Base-by-base conservation (phyloP, 2,113 vertebrate species). In the Saguinus midas region DNA sequence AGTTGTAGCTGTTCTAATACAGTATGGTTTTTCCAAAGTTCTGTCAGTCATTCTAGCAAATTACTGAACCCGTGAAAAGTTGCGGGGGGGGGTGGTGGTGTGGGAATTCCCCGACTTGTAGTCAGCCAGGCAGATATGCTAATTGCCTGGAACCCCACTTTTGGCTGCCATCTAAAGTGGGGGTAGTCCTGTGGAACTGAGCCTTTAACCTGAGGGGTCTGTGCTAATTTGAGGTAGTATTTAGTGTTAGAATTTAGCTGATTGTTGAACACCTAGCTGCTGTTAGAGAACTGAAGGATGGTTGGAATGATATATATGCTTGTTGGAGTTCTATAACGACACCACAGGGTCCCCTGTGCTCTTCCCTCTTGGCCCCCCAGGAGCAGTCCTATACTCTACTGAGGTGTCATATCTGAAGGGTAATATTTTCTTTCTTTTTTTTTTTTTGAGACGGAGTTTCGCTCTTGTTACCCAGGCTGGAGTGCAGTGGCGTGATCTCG, bases 271-370 rank as follows among this genome's bases (percentile, higher is more conserved):
- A 35, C 25, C 27, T 9, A 35, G 18, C 0, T 3, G 13, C 11
- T 66, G 23, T 12, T 2, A 5, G 25, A 35, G 20, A 88, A 58
- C 1, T n/a, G 61, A 73, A 86, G 25, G 21, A n/a, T 52, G 3
- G 18, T 0, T 72, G 1, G 72, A 80, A n/a, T 0, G 10, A 40
- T 3, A 0, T 14, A 45, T n/a, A 13, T 20, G 3, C 21, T 55
- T 73, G n/a, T 5, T 75, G n/a, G 40, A 83, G 23, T 90, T 86
- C 89, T 48, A 25, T 70, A 86, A 81, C 48, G 40, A 43, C 12
- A 76, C 13, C n/a, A 50, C 17, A 16, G 11, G 8, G 14, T n/a
- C 20, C 35, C 52, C 10, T 35, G 20, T 37, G 37, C 3, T 66
- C 23, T 64, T 5, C 32, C 61, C n/a, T 80, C n/a, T 29, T 23